Percentiles rank a stretch among this genome's conserved stretches.
Conservation (phyloP, 2,113 vertebrate species). For the Pionites leucogaster region DNA sequence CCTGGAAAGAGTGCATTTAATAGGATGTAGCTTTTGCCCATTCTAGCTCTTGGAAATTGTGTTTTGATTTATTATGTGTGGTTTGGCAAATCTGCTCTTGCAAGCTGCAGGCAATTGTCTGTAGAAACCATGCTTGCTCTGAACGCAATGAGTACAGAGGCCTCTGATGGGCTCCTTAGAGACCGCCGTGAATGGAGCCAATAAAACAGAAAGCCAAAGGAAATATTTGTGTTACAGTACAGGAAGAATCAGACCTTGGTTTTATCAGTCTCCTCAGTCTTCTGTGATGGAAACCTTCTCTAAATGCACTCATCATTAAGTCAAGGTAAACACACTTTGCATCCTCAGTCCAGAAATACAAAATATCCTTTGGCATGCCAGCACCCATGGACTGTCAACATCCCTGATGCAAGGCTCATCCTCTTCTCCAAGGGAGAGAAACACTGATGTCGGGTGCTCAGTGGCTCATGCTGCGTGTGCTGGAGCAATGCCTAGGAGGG, state of each 20-base stretch:
- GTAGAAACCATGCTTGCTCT: constrained; percentile 19
- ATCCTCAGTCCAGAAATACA: neutral
- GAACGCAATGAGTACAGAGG: neutral
- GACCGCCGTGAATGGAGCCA: neutral
- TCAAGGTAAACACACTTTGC: neutral
- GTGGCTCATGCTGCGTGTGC: neutral
- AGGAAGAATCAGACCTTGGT: constrained; percentile 27
- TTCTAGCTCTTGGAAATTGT: constrained; percentile 44
- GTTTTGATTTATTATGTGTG: constrained; percentile 59
- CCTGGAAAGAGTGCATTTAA: neutral
- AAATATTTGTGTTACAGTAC: constrained; percentile 54
- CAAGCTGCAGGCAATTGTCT: constrained; percentile 45
- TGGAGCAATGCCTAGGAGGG: neutral
- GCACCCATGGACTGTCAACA: neutral
- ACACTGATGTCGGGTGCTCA: neutral
- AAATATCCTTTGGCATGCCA: neutral
- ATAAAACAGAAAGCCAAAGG: constrained; percentile 43
- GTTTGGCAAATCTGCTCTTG: constrained; percentile 48
- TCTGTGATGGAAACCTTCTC: neutral
- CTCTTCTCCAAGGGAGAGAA: neutral
- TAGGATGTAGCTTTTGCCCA: neutral
- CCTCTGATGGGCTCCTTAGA: constrained; percentile 26
- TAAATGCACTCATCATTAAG: neutral
- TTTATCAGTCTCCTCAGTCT: constrained; percentile 44
- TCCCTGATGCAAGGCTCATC: neutral